Base-by-base conservation (phyloP, 2,113 vertebrate genomes). In the Pungitius pungitius region DNA sequence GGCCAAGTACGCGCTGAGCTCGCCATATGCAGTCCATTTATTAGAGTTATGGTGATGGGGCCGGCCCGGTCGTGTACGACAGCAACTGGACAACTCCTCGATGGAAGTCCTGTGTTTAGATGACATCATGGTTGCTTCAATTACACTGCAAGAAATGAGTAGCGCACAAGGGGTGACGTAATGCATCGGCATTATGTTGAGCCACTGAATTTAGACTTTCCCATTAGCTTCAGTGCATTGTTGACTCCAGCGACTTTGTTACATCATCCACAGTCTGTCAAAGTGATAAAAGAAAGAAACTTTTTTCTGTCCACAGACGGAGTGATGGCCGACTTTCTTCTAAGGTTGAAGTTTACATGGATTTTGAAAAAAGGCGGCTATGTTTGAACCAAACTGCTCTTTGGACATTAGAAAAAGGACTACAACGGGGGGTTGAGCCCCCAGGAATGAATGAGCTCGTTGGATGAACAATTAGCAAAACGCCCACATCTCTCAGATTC, bases 71-170 rank as follows among this genome's bases (percentile, higher is more conserved):
- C 74, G 57, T 81, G 89, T 86, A 78, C 60, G 13, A 65, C 62
- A 77, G 83, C 83, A 86, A 86, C 89, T 88, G 87, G 87, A 91
- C 80, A 90, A 87, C 80, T 85, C 83, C 86, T 88, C 87, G 88
- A 88, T 84, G 77, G 77, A 79, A 84, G 81, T 86, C 87, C 68
- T 86, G 82, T 89, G 67, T 90, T 88, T 90, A 77, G 88, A 87
- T 92, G 90, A 92, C 88, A 90, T 92, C 91, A 92, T 85, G 72
- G 85, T 80, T 80, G 81, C 80, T 88, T 88, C 82, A 85, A 78
- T 88, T 89, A 86, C 81, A 64, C 87, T 77, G 82, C 86, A 84
- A 90, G 80, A 89, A 90, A 89, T 85, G 71, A 87, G 85, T 82
- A 83, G 88, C 66, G 42, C 78, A 80, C 75, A 62, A 67, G 56